Conservation (phyloP, 2,113 vertebrate genomes). For the Ameiurus melas region DNA sequence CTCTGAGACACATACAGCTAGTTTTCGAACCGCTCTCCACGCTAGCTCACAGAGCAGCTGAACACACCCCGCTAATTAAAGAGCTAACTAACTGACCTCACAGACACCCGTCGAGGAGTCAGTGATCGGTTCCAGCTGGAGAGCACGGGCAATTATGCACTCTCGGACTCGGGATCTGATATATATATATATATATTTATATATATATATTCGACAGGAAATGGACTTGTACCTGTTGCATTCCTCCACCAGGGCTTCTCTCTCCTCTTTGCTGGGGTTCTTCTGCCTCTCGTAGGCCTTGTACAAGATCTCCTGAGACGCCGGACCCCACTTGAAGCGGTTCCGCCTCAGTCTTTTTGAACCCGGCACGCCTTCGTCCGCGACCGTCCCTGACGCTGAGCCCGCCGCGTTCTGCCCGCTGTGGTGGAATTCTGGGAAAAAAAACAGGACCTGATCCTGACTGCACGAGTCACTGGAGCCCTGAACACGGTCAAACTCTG, state of each 20-base stretch:
- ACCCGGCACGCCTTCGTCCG: conserved; percentile 86
- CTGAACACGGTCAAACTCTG: conserved; percentile 98
- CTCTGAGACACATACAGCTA: too few species aligned
- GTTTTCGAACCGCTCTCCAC: not conserved
- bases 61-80: not conserved
- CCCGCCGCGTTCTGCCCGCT: conserved; percentile 80
- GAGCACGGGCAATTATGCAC: not conserved
- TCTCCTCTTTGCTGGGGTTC: conserved; percentile 98
- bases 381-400: conserved; percentile 65
- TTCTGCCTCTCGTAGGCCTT: conserved; percentile 98
- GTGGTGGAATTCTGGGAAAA: conserved; percentile 97
- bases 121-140: not conserved
- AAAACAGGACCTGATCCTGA: conserved; percentile 98
- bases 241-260: conserved; percentile 92
- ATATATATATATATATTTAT: too few species aligned
- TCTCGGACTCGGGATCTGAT: not conserved
- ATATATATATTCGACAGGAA: too few species aligned
- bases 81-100: not conserved
- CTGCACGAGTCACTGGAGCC: conserved; percentile 92
- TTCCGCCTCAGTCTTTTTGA: conserved; percentile 98
- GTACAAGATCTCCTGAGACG: conserved; percentile 98
- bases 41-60: too few species aligned
- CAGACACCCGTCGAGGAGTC: not conserved
- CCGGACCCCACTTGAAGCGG: conserved; percentile 99
- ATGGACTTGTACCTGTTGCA: conserved; percentile 87